Percentiles rank a stretch among this genome's conserved stretches.
These are phyloP conservation scores for Platyrinchus mystaceus DNA, from an alignment of 2,797 vertebrate species.

Conservation along the genomic window DNA sequence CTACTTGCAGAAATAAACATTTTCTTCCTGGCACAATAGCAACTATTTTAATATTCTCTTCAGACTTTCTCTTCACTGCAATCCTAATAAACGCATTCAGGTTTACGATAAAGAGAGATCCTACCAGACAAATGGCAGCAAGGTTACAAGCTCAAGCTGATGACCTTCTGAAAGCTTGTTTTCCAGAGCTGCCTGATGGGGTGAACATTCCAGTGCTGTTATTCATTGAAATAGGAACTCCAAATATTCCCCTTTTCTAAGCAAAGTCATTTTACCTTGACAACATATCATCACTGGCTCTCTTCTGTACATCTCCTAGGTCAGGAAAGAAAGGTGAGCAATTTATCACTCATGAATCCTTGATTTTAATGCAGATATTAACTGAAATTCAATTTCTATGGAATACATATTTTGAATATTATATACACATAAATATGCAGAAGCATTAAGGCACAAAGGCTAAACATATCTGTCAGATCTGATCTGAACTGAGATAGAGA, in stretches of 20 bases:
- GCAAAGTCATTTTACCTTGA: constrained; percentile 55
- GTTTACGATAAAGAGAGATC: constrained; percentile 36
- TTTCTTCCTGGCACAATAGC: constrained; percentile 31
- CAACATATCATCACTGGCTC: constrained; percentile 32
- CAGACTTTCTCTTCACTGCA: constrained; percentile 30
- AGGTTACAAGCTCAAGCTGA: constrained; percentile 36
- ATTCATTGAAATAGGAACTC: constrained; percentile 41
- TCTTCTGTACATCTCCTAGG: neutral
- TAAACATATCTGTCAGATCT: constrained; percentile 2
- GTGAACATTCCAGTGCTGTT: constrained; percentile 26
- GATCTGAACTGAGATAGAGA: constrained; percentile 12
- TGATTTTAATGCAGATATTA: constrained; percentile 35
- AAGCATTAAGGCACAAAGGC: constrained; percentile 13
- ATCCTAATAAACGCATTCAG: constrained; percentile 54
- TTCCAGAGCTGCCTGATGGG: constrained; percentile 40
- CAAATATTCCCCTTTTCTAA: constrained; percentile 22
- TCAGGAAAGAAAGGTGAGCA: constrained; percentile 43
- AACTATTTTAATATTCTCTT: constrained; percentile 65
- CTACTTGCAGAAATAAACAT: constrained; percentile 34
- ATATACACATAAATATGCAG: constrained; percentile 4
- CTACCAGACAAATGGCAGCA: constrained; percentile 55
- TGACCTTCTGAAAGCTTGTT: constrained; percentile 62
- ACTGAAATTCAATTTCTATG: constrained; percentile 29
- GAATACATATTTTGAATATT: constrained; percentile 5
- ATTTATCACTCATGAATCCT: constrained; percentile 27